phyloP scores from a whole-genome alignment of 2,113 vertebrate species.

The Solenodon paradoxus region DNA sequence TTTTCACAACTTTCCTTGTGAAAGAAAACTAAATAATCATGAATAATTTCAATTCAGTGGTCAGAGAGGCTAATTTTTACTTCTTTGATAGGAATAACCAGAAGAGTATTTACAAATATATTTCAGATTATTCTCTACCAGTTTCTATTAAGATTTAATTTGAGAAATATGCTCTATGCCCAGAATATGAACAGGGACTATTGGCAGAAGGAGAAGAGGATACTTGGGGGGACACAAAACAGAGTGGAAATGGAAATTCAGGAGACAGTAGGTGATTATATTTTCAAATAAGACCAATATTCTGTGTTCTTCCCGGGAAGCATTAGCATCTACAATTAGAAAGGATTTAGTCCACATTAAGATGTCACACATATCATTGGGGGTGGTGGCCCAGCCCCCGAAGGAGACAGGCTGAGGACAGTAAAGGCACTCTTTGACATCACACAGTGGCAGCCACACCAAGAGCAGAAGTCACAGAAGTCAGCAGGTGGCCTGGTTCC shows the following conservation, averaged over 20 bases:
- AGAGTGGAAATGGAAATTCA: not conserved
- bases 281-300: not conserved
- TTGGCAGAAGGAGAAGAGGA: not conserved
- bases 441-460: not conserved
- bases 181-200: not conserved
- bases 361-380: not conserved
- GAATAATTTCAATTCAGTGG: slow-evolving; percentile 69
- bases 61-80: slow-evolving; percentile 42
- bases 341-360: not conserved
- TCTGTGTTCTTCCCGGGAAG: not conserved
- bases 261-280: not conserved
- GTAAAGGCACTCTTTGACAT: not conserved
- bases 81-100: slow-evolving; percentile 20
- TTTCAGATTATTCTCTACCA: not conserved
- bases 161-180: slow-evolving; percentile 9
- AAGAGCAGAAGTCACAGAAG: not conserved
- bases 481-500: not conserved
- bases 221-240: not conserved
- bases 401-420: not conserved
- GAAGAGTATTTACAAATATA: slow-evolving; percentile 12
- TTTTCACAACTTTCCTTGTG: slow-evolving; percentile 57
- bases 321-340: not conserved
- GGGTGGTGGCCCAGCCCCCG: not conserved
- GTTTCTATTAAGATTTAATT: not conserved
- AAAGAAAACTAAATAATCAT: slow-evolving; percentile 60